Percentiles rank a stretch among this genome's conserved stretches.
Evolutionary conservation across 2,888 invertebrate species (phyloP).

Genomic region (Biston betularia): DNA sequence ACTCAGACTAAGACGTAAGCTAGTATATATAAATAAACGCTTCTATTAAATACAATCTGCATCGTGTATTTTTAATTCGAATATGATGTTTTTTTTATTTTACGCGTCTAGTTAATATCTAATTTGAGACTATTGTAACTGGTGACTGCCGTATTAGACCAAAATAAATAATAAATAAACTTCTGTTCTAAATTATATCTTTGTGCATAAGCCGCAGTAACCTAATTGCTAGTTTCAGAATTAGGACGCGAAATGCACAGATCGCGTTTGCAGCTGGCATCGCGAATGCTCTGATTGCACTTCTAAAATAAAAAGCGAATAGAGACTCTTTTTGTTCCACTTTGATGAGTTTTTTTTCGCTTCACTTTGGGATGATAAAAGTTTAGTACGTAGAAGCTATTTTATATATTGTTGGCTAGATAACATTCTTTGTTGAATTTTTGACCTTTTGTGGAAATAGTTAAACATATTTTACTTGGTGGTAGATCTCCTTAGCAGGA

Average conservation of each 20-base stretch:
- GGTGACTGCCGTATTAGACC: too few relatives aligned
- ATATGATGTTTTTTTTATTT: too few relatives aligned
- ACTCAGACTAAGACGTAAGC: too few relatives aligned
- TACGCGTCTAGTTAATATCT: not conserved
- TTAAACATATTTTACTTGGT: too few relatives aligned
- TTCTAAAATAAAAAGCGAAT: constrained; percentile 16
- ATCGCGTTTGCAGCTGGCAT: constrained; percentile 9
- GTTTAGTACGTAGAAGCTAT: not conserved
- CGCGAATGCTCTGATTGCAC: constrained; percentile 15
- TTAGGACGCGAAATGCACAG: constrained; percentile 21
- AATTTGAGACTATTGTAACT: too few relatives aligned
- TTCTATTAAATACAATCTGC: too few relatives aligned
- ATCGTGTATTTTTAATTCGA: too few relatives aligned
- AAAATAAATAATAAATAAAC: too few relatives aligned
- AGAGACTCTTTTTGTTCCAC: not conserved
- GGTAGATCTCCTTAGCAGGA: too few relatives aligned
- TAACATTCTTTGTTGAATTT: not conserved
- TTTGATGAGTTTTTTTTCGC: constrained; percentile 2
- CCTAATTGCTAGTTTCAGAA: constrained; percentile 23
- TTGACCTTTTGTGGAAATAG: too few relatives aligned
- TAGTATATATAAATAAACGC: too few relatives aligned
- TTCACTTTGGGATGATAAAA: not conserved
- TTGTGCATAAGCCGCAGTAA: constrained; percentile 1
- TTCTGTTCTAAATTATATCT: constrained; percentile 6
- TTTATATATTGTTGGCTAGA: too few relatives aligned